A percentile compares a stretch with the other conserved stretches of the same genome.
Conservation (phyloP, 2,888 invertebrate species). For the Epinotia ramella region DNA sequence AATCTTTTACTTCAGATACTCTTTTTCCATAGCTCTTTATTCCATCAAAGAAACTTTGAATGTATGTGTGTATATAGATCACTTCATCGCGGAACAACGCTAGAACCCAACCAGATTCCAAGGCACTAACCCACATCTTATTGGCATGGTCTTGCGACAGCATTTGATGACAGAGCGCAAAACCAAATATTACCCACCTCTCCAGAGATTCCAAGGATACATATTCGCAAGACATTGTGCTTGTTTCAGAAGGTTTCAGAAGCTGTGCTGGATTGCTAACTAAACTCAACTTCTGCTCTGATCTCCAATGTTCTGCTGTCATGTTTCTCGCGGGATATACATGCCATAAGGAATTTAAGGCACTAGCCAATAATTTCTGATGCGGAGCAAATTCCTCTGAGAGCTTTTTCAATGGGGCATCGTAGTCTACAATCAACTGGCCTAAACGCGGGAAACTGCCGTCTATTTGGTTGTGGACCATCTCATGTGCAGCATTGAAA, state of each 20-base stretch:
- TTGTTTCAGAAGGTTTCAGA: conserved; percentile 96
- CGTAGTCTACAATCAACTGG: conserved; percentile 99
- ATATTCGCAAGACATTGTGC: conserved; percentile 99
- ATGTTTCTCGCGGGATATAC: conserved; percentile 96
- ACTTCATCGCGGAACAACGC: conserved; percentile 99
- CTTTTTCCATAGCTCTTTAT: conserved; percentile 97
- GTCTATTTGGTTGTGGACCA: conserved; percentile 96
- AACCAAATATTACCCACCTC: conserved; percentile 98
- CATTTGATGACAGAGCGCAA: conserved; percentile 95
- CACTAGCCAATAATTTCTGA: conserved; percentile 93
- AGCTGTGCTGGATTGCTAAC: conserved; percentile 98
- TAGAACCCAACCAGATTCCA: conserved; percentile 97
- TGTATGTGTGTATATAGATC: conserved; percentile 96
- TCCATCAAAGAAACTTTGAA: conserved; percentile 96
- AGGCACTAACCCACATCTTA: conserved; percentile 95
- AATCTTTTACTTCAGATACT: conserved; percentile 98
- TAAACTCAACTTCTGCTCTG: conserved; percentile 96
- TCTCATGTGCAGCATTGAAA: conserved; percentile 99
- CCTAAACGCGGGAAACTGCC: conserved; percentile 97
- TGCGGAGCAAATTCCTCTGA: conserved; percentile 99
- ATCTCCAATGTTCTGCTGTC: conserved; percentile 97
- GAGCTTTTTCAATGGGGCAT: conserved; percentile 96
- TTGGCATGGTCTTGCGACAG: conserved; percentile 93
- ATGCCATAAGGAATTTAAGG: conserved; percentile 94
- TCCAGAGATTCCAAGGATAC: conserved; percentile 98